Conservation (phyloP, 2,113 vertebrate species). For the Lethenteron reissneri region DNA sequence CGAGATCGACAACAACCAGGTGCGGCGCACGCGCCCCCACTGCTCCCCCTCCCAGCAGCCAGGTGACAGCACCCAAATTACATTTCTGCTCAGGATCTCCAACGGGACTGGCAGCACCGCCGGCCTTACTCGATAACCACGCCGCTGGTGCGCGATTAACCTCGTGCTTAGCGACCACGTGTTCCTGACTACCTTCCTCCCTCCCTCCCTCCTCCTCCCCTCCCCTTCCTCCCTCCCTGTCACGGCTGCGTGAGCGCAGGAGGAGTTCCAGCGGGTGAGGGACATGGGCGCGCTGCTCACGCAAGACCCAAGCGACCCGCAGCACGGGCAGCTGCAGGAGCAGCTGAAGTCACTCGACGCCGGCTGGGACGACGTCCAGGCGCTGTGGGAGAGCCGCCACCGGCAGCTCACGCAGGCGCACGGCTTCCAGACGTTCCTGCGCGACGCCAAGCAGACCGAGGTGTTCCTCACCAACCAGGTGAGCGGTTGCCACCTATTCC, state of each 20-base stretch:
- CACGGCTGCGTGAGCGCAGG: constrained; percentile 9
- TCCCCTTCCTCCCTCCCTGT: background rate
- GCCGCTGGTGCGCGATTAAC: too few species aligned
- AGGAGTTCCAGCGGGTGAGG: constrained; percentile 28
- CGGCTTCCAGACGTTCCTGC: constrained; percentile 69
- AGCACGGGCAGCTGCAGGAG: constrained; percentile 57
- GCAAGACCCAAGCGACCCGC: constrained; percentile 41
- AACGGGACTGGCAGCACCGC: too few species aligned
- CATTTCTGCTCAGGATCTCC: too few species aligned
- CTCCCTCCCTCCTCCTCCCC: background rate
- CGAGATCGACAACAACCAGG: constrained; percentile 33
- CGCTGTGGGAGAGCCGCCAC: constrained; percentile 57
- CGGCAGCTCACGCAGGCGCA: constrained; percentile 43
- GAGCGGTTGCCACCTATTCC: background rate
- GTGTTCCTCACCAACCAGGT: constrained; percentile 80
- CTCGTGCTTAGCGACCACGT: too few species aligned
- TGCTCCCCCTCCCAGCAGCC: background rate
- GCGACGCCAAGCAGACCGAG: constrained; percentile 54
- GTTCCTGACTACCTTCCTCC: too few species aligned
- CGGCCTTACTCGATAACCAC: too few species aligned
- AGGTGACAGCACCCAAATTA: too few species aligned
- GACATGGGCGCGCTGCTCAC: constrained; percentile 36
- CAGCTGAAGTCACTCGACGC: constrained; percentile 40
- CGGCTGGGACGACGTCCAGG: constrained; percentile 50
- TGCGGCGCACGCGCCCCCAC: background rate